Percentiles rank a stretch among this genome's conserved stretches.
Conservation (phyloP, 2,888 invertebrate genomes). For the Mimachlamys varia region DNA sequence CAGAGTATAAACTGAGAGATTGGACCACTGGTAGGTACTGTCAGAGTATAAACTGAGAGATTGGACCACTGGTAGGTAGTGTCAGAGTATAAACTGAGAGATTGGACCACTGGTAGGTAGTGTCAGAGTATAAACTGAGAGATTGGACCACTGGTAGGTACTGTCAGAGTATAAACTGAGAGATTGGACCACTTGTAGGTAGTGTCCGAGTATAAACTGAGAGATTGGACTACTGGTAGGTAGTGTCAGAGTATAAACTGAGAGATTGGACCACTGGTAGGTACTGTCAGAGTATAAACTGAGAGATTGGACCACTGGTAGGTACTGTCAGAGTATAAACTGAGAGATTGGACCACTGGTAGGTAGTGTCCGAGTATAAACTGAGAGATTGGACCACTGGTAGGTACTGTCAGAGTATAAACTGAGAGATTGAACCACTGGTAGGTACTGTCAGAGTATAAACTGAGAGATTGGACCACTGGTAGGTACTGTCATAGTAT, state of each 20-base stretch:
- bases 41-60: too few relatives aligned
- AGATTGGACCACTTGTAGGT: slow-evolving; percentile 93
- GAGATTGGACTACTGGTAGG: slow-evolving; percentile 93
- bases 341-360: slow-evolving; percentile 96
- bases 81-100: too few relatives aligned
- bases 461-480: slow-evolving; percentile 98
- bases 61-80: slow-evolving; percentile 90
- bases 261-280: slow-evolving; percentile 94
- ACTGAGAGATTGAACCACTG: slow-evolving; percentile 97
- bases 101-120: slow-evolving; percentile 92
- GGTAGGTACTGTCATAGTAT: slow-evolving; percentile 81
- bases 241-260: too few relatives aligned
- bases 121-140: too few relatives aligned
- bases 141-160: slow-evolving; percentile 92
- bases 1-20: too few relatives aligned
- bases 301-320: slow-evolving; percentile 95
- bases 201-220: too few relatives aligned
- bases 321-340: too few relatives aligned
- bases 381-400: slow-evolving; percentile 97
- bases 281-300: too few relatives aligned
- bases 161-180: too few relatives aligned
- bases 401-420: too few relatives aligned
- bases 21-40: slow-evolving; percentile 89
- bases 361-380: too few relatives aligned
- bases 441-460: slow-evolving; percentile 78